Base-by-base conservation (phyloP, 2,888 invertebrate genomes). In the Euplexia lucipara region DNA sequence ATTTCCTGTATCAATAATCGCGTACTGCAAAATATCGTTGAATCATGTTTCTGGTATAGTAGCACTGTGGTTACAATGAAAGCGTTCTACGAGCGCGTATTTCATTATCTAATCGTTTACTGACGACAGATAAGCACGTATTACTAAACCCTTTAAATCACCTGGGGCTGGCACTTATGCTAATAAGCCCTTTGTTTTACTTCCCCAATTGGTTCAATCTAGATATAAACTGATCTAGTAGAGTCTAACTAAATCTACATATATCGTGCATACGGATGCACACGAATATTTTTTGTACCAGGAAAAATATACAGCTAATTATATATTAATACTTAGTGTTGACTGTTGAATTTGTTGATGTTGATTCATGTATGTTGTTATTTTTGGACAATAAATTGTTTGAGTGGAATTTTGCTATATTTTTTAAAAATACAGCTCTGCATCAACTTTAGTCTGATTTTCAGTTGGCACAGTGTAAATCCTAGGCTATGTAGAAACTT, bases 61-160 rank as follows among this genome's bases (percentile, higher is more conserved):
- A n/a, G n/a, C n/a, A n/a, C n/a, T n/a, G n/a, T n/a, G n/a, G n/a
- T 58, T 76, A 54, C 65, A 56, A 56, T 41, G 14, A n/a, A 42
- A 71, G 39, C 30, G 26, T 49, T 63, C 9, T 72, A 60, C 22
- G 32, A 42, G 39, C 60, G 20, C 39, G 51, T 61, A 56, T 59
- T 62, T 47, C 30, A 64, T 59, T 60, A 75, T 79, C 79, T 75
- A 47, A 67, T 79, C 76, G 30, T 44, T 48, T 53, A 75, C 32
- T 54, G 59, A 62, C 59, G 42, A 47, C 12, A 70, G 82, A 86
- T 80, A 82, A 80, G 66, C 69, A 73, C 64, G 59, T 70, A 74
- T 74, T 60, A 68, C 69, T 66, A 67, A 58, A 65, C 65, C 71
- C 60, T 66, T 71, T 84, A 83, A 78, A 83, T 87, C 79, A 83